Evolutionary conservation across 2,888 invertebrate genomes (phyloP).

Genomic region (Chrysolina oricalcia): DNA sequence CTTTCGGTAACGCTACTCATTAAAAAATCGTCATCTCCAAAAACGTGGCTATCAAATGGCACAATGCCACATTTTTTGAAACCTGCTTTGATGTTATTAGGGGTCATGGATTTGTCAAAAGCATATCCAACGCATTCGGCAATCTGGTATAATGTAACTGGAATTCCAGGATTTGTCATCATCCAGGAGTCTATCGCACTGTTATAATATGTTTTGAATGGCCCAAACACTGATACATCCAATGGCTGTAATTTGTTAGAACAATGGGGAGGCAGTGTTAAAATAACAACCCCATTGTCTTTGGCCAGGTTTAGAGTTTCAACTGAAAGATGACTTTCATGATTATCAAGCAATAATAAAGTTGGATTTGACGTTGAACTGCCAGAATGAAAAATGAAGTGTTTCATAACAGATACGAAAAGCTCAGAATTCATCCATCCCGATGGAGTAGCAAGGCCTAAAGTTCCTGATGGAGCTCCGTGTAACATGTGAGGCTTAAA

Average conservation of each 20-base stretch:
- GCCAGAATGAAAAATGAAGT: not conserved
- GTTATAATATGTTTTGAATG: slow-evolving; percentile 59
- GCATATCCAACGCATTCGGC: slow-evolving; percentile 19
- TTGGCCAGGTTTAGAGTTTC: slow-evolving; percentile 58
- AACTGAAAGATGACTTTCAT: slow-evolving; percentile 51
- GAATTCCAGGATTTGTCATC: slow-evolving; percentile 46
- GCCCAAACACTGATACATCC: slow-evolving; percentile 54
- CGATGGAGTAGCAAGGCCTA: slow-evolving; percentile 1
- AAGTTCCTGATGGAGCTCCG: not conserved
- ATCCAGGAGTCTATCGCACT: slow-evolving; percentile 63
- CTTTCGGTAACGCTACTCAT: too few species aligned
- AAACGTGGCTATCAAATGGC: too few species aligned
- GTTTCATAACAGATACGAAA: not conserved
- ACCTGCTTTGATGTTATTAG: too few species aligned
- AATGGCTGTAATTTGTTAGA: slow-evolving; percentile 66
- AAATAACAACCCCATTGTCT: slow-evolving; percentile 66
- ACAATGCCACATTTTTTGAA: too few species aligned
- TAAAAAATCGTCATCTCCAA: too few species aligned
- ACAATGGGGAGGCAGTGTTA: slow-evolving; percentile 68
- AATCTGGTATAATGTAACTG: slow-evolving; percentile 26
- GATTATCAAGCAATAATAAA: slow-evolving; percentile 8
- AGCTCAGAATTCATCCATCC: slow-evolving; percentile 25
- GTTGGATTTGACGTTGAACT: not conserved
- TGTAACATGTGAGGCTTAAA: not conserved
- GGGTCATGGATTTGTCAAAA: too few species aligned